Conservation (phyloP, 2,113 vertebrate genomes). For the Xiphophorus couchianus region DNA sequence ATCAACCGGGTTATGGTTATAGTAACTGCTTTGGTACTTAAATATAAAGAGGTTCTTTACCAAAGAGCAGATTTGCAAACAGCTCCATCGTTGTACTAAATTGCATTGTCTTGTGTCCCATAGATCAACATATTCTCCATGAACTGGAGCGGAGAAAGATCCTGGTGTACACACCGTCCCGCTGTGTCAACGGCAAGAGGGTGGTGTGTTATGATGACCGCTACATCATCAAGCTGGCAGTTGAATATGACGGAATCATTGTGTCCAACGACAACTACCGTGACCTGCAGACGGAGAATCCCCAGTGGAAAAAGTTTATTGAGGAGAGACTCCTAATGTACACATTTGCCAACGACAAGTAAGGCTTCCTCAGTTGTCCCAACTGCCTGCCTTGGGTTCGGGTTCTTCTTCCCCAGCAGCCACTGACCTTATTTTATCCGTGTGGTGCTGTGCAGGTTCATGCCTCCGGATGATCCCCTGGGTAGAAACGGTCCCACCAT, state of each 20-base stretch:
- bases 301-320: slow-evolving; percentile 92
- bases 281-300: slow-evolving; percentile 89
- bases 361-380: slow-evolving; percentile 21
- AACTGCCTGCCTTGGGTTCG: background rate
- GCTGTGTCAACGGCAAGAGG: slow-evolving; percentile 88
- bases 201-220: slow-evolving; percentile 92
- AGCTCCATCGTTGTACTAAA: background rate
- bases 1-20: too few relatives aligned
- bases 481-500: slow-evolving; percentile 88
- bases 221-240: slow-evolving; percentile 89
- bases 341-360: slow-evolving; percentile 92
- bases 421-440: background rate
- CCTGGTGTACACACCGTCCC: slow-evolving; percentile 88
- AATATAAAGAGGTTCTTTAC: too few relatives aligned
- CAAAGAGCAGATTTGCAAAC: too few relatives aligned
- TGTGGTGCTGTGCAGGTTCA: slow-evolving; percentile 82
- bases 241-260: slow-evolving; percentile 85
- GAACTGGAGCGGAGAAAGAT: slow-evolving; percentile 85
- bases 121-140: slow-evolving; percentile 88
- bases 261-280: slow-evolving; percentile 95
- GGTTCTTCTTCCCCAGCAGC: background rate
- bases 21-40: too few relatives aligned
- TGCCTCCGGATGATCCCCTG: slow-evolving; percentile 93
- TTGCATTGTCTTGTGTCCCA: background rate
- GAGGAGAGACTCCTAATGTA: slow-evolving; percentile 93